Base-by-base conservation (phyloP, 2,797 vertebrate genomes). In the Gastrophryne carolinensis region DNA sequence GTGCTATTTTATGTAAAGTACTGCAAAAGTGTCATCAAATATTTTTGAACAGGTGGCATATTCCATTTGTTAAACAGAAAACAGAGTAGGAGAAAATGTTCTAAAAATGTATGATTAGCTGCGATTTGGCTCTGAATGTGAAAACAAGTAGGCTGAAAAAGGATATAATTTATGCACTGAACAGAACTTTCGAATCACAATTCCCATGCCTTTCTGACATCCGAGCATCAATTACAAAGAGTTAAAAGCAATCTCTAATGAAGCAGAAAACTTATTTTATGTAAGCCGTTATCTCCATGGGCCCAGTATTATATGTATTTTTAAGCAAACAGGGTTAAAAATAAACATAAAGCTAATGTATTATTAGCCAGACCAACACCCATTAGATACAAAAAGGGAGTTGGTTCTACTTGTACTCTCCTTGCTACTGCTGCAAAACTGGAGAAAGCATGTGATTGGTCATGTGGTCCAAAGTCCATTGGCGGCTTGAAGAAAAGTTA, bases 1-100 rank as follows among this genome's bases (percentile, higher is more conserved):
- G 75, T 77, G 67, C 60, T 77, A 77, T 77, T 72, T 77, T 77
- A 65, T 65, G 67, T 49, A 77, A 72, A 71, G 72, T 71, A 77
- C 67, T 71, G 60, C 27, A 71, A 65, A 77, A 64, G 67, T 72
- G 71, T 77, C 64, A 24, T 77, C 49, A 77, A 77, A 77, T 77
- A 77, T 77, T 71, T 77, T 77, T 77, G 67, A 77, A 58, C 67
- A 77, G 75, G 75, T 77, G 75, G 75, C 67, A 77, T 57, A 37
- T 77, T 77, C 75, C 67, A 72, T 77, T 77, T 77, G 67, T 23
- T 72, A 72, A 77, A 77, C 75, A 77, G 75, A 71, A 77, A 77
- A 77, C 75, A 71, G 75, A 65, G 75, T 77, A 77, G 75, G 67
- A 77, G 67, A 77, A 52, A 77, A 71, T 77, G 67, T 72, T 77